Conservation (phyloP, 2,797 vertebrate genomes). For the Danio albolineatus region DNA sequence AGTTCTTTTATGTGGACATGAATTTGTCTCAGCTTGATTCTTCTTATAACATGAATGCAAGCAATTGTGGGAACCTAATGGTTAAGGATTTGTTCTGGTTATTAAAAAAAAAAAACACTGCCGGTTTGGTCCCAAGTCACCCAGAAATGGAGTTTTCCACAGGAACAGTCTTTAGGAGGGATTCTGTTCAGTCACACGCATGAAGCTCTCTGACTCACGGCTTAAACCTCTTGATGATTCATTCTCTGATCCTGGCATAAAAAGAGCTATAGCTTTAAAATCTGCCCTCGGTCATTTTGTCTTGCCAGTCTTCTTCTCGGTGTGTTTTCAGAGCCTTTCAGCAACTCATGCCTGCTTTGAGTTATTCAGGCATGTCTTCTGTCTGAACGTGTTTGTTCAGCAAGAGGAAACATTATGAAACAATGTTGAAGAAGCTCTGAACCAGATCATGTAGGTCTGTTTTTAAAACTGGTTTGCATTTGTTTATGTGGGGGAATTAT, state of each 20-base stretch:
- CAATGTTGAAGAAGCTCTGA: not conserved
- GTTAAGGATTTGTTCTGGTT: not conserved
- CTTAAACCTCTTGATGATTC: conserved; percentile 30
- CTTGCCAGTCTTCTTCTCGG: not conserved
- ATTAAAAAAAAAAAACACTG: not conserved
- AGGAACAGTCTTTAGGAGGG: not conserved
- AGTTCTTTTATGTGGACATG: not conserved
- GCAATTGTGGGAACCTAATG: not conserved
- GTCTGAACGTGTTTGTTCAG: conserved; percentile 34
- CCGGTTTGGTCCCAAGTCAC: not conserved
- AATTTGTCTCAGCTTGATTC: not conserved
- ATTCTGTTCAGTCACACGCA: not conserved
- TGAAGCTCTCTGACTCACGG: conserved; percentile 48
- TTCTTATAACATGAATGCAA: not conserved
- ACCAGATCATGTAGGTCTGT: not conserved
- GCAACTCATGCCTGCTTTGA: not conserved
- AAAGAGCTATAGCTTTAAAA: not conserved
- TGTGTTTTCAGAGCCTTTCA: not conserved
- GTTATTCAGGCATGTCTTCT: not conserved
- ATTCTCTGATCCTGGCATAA: not conserved
- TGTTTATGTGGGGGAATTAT: not conserved
- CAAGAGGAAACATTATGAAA: conserved; percentile 1
- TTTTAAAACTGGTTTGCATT: not conserved
- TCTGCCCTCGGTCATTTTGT: not conserved
- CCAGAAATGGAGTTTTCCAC: not conserved